Evolutionary conservation across 1,140 invertebrate species (phyloP).

Genomic region (Drosophila santomea): DNA sequence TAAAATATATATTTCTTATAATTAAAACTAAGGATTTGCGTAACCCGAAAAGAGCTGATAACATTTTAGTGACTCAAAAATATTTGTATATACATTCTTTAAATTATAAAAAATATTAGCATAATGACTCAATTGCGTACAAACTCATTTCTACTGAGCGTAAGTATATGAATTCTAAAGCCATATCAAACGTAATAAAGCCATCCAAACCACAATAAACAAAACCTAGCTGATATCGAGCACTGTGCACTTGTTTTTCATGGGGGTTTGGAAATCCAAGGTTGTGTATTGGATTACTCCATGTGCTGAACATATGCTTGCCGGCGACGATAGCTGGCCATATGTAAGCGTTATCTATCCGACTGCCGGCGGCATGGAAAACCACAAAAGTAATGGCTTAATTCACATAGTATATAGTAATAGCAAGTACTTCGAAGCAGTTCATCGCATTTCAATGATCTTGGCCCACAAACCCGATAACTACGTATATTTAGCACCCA

Average conservation of each 20-base stretch:
- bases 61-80: constrained; percentile 7
- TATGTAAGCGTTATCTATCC: constrained; percentile 22
- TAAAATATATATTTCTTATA: neutral
- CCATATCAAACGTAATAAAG: neutral
- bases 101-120: neutral
- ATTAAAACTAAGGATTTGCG: too few species aligned
- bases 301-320: constrained; percentile 44
- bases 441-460: constrained; percentile 43
- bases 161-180: too few species aligned
- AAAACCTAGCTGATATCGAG: constrained; percentile 4
- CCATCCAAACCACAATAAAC: constrained; percentile 13
- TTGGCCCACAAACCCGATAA: constrained; percentile 56
- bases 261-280: constrained; percentile 41
- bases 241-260: constrained; percentile 9
- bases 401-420: constrained; percentile 10
- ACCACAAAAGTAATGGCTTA: constrained; percentile 17
- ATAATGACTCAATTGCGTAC: constrained; percentile 16
- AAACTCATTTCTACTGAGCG: neutral
- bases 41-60: neutral
- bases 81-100: too few species aligned
- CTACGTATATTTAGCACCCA: constrained; percentile 22
- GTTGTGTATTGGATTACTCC: constrained; percentile 46
- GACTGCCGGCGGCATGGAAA: constrained; percentile 14
- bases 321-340: constrained; percentile 1
- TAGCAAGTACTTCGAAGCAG: constrained; percentile 3